Conservation (phyloP, 2,113 vertebrate species). For the Propithecus coquereli region DNA sequence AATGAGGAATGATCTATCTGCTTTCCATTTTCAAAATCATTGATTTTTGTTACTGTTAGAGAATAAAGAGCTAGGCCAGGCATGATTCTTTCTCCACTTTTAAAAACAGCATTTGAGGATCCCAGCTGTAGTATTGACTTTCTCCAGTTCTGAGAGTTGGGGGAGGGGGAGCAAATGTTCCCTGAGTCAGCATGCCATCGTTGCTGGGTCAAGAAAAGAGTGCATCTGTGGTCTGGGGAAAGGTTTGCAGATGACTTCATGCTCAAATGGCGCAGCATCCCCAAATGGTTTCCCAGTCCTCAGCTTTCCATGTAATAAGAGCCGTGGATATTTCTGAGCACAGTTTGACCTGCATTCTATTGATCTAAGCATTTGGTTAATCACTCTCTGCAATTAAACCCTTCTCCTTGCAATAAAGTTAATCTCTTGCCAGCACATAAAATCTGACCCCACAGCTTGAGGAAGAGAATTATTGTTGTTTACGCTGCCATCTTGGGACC, state of each 20-base stretch:
- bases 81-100: conserved; percentile 45
- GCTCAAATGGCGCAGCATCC: not conserved
- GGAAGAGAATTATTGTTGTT: conserved; percentile 44
- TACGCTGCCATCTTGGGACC: conserved; percentile 22
- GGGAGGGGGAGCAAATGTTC: conserved; percentile 30
- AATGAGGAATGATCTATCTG: not conserved
- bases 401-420: conserved; percentile 75
- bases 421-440: conserved; percentile 77
- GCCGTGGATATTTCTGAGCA: not conserved
- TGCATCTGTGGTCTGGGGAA: not conserved
- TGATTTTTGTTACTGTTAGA: conserved; percentile 72
- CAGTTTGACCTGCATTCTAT: conserved; percentile 44
- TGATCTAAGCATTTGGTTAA: conserved; percentile 75
- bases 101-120: conserved; percentile 57
- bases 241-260: conserved; percentile 43
- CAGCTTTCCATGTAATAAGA: not conserved
- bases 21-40: conserved; percentile 68
- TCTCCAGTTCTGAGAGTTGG: not conserved
- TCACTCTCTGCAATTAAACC: conserved; percentile 79
- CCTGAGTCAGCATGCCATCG: conserved; percentile 65
- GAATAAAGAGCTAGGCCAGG: conserved; percentile 56
- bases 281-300: not conserved
- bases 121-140: conserved; percentile 65
- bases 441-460: conserved; percentile 70
- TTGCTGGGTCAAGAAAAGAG: conserved; percentile 16